Conservation (phyloP, 2,888 invertebrate species). For the Athalia rosae region DNA sequence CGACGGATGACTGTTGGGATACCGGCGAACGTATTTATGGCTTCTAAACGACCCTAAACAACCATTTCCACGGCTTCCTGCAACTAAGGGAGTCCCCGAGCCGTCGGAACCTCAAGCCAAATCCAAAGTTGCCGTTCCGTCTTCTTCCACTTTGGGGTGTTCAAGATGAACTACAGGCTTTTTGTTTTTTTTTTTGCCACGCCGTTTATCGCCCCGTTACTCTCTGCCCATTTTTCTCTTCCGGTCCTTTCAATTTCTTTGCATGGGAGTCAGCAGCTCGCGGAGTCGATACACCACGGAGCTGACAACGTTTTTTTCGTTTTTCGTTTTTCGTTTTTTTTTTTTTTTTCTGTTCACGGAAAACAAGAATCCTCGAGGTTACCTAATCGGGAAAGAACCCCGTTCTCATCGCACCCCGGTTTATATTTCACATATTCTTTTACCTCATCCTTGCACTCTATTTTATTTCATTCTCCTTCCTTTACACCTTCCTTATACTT, state of each 20-base stretch:
- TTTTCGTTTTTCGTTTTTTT: too few species aligned
- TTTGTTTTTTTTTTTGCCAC: background rate
- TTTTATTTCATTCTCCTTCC: slow-evolving; percentile 17
- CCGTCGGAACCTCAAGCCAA: slow-evolving; percentile 8
- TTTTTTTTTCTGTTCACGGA: too few species aligned
- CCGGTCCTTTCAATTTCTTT: too few species aligned
- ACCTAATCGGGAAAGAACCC: background rate
- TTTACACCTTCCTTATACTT: background rate
- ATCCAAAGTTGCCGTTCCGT: slow-evolving; percentile 14
- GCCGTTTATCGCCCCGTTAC: too few species aligned
- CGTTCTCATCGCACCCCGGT: slow-evolving; percentile 17
- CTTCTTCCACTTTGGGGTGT: slow-evolving; percentile 21
- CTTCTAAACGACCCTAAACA: slow-evolving; percentile 30
- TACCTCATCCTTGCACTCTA: slow-evolving; percentile 22
- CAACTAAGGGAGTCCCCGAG: background rate
- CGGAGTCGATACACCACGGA: slow-evolving; percentile 26
- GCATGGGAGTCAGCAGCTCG: background rate
- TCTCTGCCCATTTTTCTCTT: too few species aligned
- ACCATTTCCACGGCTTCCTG: background rate
- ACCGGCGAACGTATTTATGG: slow-evolving; percentile 7
- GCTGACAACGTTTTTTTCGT: slow-evolving; percentile 20
- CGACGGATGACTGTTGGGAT: slow-evolving; percentile 6
- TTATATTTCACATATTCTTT: background rate
- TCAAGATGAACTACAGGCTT: slow-evolving; percentile 14
- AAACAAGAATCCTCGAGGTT: slow-evolving; percentile 17